Percentiles rank a stretch among this genome's conserved stretches.
Evolutionary conservation across 2,888 invertebrate genomes (phyloP).

Genomic region (Tanypteryx hageni): DNA sequence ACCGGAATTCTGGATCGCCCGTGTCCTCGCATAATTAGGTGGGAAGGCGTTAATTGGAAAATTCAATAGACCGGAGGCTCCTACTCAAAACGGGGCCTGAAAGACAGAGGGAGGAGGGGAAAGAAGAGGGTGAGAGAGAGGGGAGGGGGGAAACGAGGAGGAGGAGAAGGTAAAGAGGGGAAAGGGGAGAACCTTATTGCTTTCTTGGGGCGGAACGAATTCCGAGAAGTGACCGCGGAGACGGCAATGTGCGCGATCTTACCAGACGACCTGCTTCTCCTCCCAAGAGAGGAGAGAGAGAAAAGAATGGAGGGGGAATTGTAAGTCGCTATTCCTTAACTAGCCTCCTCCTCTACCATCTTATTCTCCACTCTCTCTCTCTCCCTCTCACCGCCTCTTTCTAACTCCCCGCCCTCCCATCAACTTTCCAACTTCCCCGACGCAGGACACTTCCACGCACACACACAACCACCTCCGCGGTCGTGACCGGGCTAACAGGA

Average conservation of each 20-base stretch:
- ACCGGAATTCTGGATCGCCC: conserved; percentile 9
- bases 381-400: background rate
- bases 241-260: background rate
- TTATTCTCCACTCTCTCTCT: background rate
- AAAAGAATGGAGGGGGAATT: background rate
- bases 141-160: background rate
- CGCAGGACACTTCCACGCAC: background rate
- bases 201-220: background rate
- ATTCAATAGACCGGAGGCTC: background rate
- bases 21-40: conserved; percentile 22
- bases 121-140: background rate
- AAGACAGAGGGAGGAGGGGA: background rate
- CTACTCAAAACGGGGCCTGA: conserved; percentile 20
- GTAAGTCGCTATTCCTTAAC: background rate
- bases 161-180: too few species aligned
- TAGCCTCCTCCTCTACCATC: background rate
- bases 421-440: background rate
- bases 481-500: conserved; percentile 60
- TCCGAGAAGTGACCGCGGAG: conserved; percentile 3
- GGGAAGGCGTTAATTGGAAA: conserved; percentile 17
- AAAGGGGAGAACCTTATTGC: too few species aligned
- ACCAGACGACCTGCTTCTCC: background rate
- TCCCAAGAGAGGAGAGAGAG: background rate
- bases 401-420: background rate
- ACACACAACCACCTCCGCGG: conserved; percentile 25